Percentiles rank a stretch among this genome's conserved stretches.
Evolutionary conservation across 2,113 vertebrate genomes (phyloP).

Genomic region (Sinocyclocheilus anshuiensis): DNA sequence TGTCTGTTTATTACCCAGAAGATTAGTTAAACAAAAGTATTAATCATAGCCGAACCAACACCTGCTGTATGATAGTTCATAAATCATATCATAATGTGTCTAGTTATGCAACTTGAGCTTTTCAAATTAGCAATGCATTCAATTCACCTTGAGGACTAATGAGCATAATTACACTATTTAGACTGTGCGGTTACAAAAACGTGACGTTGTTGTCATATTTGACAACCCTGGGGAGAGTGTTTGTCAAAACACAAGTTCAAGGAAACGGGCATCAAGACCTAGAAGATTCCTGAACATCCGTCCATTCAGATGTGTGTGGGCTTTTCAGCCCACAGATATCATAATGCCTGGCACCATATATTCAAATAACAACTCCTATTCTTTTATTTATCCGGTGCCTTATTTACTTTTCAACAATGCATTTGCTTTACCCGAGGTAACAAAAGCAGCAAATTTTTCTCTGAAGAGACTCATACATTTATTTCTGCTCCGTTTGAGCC

Average conservation of each 20-base stretch:
- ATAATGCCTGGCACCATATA: conserved; percentile 36
- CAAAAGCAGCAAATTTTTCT: conserved; percentile 27
- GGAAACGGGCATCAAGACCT: background rate
- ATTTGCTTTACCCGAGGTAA: conserved; percentile 37
- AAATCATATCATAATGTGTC: background rate
- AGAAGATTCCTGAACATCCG: conserved; percentile 28
- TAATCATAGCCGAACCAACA: background rate
- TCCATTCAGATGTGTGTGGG: conserved; percentile 49
- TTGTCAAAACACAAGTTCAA: conserved; percentile 20
- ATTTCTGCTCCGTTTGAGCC: conserved; percentile 21
- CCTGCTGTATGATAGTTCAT: background rate
- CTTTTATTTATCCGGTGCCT: conserved; percentile 33
- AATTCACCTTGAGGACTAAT: background rate
- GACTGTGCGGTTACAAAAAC: background rate
- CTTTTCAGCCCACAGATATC: conserved; percentile 47
- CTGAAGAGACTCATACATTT: conserved; percentile 39
- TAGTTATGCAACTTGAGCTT: background rate
- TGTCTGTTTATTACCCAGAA: background rate
- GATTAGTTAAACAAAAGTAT: background rate
- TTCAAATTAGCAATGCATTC: background rate
- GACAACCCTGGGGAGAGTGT: background rate
- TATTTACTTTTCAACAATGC: conserved; percentile 41
- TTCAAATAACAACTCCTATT: conserved; percentile 37
- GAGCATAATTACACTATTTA: background rate
- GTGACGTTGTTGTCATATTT: background rate